A percentile compares a stretch with the other conserved stretches of the same genome.
Conservation (phyloP, 1,140 invertebrate genomes). For the Bombus polaris region DNA sequence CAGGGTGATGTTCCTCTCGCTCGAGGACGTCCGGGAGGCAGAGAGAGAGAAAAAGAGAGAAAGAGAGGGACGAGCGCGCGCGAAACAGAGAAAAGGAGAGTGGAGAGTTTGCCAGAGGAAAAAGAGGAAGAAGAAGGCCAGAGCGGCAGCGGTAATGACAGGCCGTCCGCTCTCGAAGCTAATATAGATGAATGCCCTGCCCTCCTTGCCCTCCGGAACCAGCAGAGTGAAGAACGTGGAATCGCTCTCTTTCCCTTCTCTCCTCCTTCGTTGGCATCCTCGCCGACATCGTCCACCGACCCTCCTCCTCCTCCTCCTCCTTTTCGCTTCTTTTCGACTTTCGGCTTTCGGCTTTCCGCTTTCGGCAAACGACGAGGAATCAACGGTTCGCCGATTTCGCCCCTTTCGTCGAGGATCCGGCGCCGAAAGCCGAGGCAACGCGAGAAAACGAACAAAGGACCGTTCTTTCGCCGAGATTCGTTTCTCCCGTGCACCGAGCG, state of each 20-base stretch:
- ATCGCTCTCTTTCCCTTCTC: constrained; percentile 64
- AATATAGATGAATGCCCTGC: constrained; percentile 84
- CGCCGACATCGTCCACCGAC: not conserved
- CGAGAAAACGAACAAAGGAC: not conserved
- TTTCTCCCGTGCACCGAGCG: not conserved
- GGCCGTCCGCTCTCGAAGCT: constrained; percentile 83
- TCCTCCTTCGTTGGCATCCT: not conserved
- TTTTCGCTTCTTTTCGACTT: constrained; percentile 31
- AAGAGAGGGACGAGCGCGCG: not conserved
- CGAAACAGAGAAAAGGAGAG: constrained; percentile 22
- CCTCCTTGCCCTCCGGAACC: constrained; percentile 79
- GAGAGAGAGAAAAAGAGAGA: not conserved
- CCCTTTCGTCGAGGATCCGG: not conserved
- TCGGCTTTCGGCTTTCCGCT: not conserved
- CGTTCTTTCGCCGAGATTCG: not conserved
- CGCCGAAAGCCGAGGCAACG: not conserved
- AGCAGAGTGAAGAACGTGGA: constrained; percentile 57
- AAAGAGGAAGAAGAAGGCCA: constrained; percentile 65
- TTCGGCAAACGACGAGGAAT: not conserved
- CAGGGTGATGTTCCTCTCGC: constrained; percentile 1
- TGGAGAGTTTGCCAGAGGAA: constrained; percentile 49
- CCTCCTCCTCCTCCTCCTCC: not conserved
- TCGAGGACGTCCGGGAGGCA: constrained; percentile 22
- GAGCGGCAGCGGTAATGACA: constrained; percentile 83
- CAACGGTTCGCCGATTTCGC: not conserved